Base-by-base conservation (phyloP, 2,888 invertebrate species). In the Ophion slaviceki region DNA sequence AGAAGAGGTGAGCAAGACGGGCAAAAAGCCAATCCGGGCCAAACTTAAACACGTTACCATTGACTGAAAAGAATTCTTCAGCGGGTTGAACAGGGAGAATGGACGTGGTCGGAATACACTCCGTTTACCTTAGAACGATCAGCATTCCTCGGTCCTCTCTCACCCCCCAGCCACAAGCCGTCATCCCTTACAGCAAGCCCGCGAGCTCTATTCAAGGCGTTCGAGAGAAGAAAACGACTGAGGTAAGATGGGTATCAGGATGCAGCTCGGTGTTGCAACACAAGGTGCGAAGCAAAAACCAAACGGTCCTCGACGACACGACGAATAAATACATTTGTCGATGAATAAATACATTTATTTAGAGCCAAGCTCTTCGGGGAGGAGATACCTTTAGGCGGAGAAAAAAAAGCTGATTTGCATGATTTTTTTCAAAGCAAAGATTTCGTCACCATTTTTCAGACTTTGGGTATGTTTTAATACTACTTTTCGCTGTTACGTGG, bases 21-120 rank as follows among this genome's bases (percentile, higher is more conserved):
- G 85, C 83, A 83, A 57, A 72, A 66, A 85, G 85, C 85, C 85
- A 85, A 85, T 85, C 80, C 67, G 67, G 77, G 61, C 76, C 66
- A 72, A 79, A 85, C 80, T 82, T 80, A 80, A 85, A 85, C 82
- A 82, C 82, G 71, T 80, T 79, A 20, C 76, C 85, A 62, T 85
- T 74, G 82, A 71, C 82, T 80, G 76, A 80, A 82, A 80, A 82
- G 85, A 85, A 82, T 85, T 85, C 80, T 79, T 80, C 64, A 71
- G 76, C 64, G 79, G 79, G 85, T 82, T 82, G 75, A 85, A 76
- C 85, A 79, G 72, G 71, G 76, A 40, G 66, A 75, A 76, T 72
- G 76, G 28, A 80, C 84, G 84, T 84, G 84, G 80, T 53, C 28
- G 76, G 84, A 84, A 84, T 84, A 84, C 84, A 32, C 84, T 47